A percentile compares a stretch with the other conserved stretches of the same genome.
Conservation (phyloP, 2,888 invertebrate genomes). For the Hirtodrosophila trivittata region DNA sequence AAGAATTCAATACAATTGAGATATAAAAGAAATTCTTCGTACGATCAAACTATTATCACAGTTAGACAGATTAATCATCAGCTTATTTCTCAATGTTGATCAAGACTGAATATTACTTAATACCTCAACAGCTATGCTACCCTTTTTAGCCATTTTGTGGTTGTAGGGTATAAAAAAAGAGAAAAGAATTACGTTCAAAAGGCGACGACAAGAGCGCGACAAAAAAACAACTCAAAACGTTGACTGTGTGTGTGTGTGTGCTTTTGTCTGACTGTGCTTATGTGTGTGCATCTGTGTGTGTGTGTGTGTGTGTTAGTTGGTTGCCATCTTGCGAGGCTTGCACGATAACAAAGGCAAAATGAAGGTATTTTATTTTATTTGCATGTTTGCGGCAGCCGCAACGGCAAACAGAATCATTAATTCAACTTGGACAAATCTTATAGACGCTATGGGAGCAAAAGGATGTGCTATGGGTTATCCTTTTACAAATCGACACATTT, state of each 20-base stretch:
- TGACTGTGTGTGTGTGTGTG: conserved; percentile 30
- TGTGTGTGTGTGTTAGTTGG: conserved; percentile 30
- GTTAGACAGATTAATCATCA: too few species aligned
- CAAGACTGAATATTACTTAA: too few species aligned
- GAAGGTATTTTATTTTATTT: background rate
- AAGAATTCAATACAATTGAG: too few species aligned
- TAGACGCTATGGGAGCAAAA: background rate
- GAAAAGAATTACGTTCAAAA: conserved; percentile 5
- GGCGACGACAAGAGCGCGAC: conserved; percentile 22
- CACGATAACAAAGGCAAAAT: background rate
- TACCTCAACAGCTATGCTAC: too few species aligned
- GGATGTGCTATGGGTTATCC: background rate
- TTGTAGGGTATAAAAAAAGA: conserved; percentile 17
- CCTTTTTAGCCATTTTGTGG: background rate
- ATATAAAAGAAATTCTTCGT: too few species aligned
- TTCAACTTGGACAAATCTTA: background rate
- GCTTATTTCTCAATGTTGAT: too few species aligned
- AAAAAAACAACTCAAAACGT: conserved; percentile 38
- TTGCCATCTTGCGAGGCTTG: conserved; percentile 7
- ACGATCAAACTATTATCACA: too few species aligned
- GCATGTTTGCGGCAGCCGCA: background rate
- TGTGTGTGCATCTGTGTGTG: conserved; percentile 9
- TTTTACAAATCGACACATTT: background rate
- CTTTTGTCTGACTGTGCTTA: conserved; percentile 5
- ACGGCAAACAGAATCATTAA: background rate